phyloP scores from a whole-genome alignment of 2,888 invertebrate genomes.

The Archips crataeganus region DNA sequence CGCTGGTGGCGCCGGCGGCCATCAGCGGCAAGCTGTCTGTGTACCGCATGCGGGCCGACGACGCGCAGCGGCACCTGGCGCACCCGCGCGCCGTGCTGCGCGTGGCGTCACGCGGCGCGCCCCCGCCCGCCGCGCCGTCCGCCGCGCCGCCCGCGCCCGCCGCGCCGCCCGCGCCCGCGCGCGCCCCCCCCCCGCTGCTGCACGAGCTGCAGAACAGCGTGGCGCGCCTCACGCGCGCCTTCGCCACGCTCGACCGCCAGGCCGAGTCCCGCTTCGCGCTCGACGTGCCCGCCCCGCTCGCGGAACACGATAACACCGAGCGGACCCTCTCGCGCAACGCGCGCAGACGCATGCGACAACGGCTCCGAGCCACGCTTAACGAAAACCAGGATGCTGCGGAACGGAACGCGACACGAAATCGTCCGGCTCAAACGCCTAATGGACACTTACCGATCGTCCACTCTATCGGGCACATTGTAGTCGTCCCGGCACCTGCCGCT shows the following conservation, averaged over 20 bases:
- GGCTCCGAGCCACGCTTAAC: conserved; percentile 66
- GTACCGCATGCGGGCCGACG: conserved; percentile 68
- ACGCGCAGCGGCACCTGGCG: conserved; percentile 55
- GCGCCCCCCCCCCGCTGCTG: conserved; percentile 42
- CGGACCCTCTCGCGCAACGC: conserved; percentile 65
- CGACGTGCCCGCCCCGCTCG: conserved; percentile 43
- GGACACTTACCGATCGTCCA: conserved; percentile 44
- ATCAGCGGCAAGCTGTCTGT: conserved; percentile 71
- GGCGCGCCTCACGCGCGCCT: conserved; percentile 68
- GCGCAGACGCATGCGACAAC: conserved; percentile 70
- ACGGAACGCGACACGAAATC: conserved; percentile 39
- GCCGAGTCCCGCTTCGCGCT: conserved; percentile 63
- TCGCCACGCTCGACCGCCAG: conserved; percentile 70
- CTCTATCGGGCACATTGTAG: conserved; percentile 6
- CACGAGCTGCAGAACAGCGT: conserved; percentile 73
- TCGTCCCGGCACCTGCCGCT: conserved; percentile 6
- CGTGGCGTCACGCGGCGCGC: conserved; percentile 70
- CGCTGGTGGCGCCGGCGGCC: conserved; percentile 61
- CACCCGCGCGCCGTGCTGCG: conserved; percentile 77
- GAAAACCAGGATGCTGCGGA: conserved; percentile 51
- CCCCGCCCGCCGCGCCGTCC: conserved; percentile 55
- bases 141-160: conserved; percentile 67
- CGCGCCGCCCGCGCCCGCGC: conserved; percentile 52
- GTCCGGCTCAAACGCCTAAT: conserved; percentile 48
- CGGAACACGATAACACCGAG: neutral